These are phyloP conservation scores for Melanchra persicariae DNA, from an alignment of 2,888 invertebrate genomes.

Conservation along the genomic window DNA sequence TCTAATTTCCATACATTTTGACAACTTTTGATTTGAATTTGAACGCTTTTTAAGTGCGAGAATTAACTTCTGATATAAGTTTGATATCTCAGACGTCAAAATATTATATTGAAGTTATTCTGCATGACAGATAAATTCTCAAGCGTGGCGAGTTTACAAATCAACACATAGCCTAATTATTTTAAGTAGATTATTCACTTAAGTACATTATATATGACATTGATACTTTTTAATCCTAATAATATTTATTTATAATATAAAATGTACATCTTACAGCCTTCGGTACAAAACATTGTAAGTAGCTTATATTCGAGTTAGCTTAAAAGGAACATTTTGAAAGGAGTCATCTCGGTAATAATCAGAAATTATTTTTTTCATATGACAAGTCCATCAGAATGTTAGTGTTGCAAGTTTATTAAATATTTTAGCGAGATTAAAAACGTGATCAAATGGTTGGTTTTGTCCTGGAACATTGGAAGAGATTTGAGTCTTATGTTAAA, in stretches of 20 bases:
- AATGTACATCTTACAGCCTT: constrained; percentile 32
- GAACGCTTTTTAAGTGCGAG: too few species aligned
- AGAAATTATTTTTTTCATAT: constrained; percentile 8
- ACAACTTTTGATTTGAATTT: too few species aligned
- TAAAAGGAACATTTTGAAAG: constrained; percentile 3
- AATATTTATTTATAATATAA: constrained; percentile 3
- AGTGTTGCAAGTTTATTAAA: background rate
- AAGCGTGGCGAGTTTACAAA: constrained; percentile 11
- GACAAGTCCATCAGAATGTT: constrained; percentile 4
- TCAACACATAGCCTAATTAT: background rate
- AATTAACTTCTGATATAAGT: too few species aligned
- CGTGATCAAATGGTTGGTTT: background rate
- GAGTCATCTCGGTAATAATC: background rate
- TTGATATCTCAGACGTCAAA: too few species aligned
- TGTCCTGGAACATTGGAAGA: too few species aligned
- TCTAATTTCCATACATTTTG: too few species aligned
- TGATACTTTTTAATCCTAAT: constrained; percentile 18
- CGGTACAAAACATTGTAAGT: background rate
- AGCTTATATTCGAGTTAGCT: background rate
- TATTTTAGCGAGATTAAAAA: background rate
- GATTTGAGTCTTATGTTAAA: background rate
- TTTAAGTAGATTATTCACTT: background rate
- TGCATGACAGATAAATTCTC: too few species aligned
- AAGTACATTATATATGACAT: background rate
- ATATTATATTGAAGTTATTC: too few species aligned